Conservation (phyloP, 2,888 invertebrate species). For the Athalia cordata region DNA sequence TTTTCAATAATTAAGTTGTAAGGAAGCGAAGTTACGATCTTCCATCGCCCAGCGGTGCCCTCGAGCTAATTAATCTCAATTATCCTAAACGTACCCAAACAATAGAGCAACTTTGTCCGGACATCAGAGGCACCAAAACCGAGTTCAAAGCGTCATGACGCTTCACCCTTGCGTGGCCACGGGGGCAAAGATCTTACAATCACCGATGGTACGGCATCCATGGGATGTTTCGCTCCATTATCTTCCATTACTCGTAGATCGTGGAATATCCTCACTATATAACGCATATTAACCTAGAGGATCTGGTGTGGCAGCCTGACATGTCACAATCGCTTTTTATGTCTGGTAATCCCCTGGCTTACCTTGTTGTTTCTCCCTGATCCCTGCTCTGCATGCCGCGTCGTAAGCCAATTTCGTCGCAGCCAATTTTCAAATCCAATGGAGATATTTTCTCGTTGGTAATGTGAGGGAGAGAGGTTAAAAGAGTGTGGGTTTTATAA, state of each 20-base stretch:
- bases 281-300: constrained; percentile 6
- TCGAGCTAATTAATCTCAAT: constrained; percentile 29
- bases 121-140: constrained; percentile 2
- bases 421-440: constrained; percentile 44
- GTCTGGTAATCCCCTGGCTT: constrained; percentile 38
- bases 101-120: constrained; percentile 16
- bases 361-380: constrained; percentile 37
- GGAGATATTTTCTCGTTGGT: constrained; percentile 42
- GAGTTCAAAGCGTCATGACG: constrained; percentile 30
- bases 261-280: constrained; percentile 14
- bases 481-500: background rate
- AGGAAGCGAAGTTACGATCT: constrained; percentile 1
- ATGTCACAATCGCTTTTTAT: constrained; percentile 35
- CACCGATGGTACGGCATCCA: background rate
- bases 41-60: background rate
- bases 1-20: constrained; percentile 37
- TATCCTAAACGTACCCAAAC: constrained; percentile 9
- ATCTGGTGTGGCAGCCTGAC: constrained; percentile 4
- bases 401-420: constrained; percentile 40
- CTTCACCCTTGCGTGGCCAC: background rate
- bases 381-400: constrained; percentile 37
- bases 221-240: background rate
- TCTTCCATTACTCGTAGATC: constrained; percentile 2
- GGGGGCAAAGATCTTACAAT: background rate
- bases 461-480: constrained; percentile 18